Evolutionary conservation across 2,797 vertebrate genomes (phyloP).

Genomic region (Crocodylus rhombifer): DNA sequence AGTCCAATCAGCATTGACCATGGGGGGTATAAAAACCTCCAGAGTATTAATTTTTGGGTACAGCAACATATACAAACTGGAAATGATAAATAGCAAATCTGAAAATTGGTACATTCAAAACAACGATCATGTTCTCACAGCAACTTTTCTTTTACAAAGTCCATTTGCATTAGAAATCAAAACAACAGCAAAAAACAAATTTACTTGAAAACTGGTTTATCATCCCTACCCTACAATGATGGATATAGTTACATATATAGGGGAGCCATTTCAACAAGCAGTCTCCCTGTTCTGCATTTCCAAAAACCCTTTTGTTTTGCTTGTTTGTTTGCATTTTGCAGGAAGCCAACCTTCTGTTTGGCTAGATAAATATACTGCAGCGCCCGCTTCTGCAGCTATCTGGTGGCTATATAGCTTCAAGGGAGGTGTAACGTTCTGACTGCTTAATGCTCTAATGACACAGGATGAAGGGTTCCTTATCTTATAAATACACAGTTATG

Average conservation of each 20-base stretch:
- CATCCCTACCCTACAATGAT: background rate
- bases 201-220: background rate
- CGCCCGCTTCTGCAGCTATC: background rate
- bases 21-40: background rate
- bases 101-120: background rate
- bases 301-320: background rate
- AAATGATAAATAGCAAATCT: conserved; percentile 31
- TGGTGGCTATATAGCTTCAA: background rate
- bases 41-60: background rate
- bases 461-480: conserved; percentile 4
- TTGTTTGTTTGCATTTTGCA: background rate
- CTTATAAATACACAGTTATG: conserved; percentile 42
- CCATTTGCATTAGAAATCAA: background rate
- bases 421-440: background rate
- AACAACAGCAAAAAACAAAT: background rate
- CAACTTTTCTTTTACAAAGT: background rate
- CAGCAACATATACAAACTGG: background rate
- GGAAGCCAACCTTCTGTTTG: background rate
- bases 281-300: background rate
- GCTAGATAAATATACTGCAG: background rate
- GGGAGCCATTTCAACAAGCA: background rate
- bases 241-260: background rate
- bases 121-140: background rate
- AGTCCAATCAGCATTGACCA: background rate
- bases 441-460: background rate